Percentiles rank a stretch among this genome's conserved stretches.
phyloP scores from a whole-genome alignment of 2,113 vertebrate species.

The Oostethus manadensis region DNA sequence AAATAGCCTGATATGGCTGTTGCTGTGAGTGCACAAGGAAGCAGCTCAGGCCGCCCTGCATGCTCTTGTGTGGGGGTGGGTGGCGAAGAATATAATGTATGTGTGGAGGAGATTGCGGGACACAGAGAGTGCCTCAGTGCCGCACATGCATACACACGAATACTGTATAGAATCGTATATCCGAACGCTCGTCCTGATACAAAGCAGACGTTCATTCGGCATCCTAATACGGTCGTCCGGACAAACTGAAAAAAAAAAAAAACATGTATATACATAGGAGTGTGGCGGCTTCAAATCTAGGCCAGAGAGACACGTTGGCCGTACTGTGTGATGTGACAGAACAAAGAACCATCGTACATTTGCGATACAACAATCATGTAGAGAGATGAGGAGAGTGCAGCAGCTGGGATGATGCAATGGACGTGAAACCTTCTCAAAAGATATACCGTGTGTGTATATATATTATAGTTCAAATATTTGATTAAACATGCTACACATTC shows the following conservation, averaged over 20 bases:
- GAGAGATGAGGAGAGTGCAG: neutral
- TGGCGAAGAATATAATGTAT: conserved; percentile 25
- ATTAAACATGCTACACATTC: neutral
- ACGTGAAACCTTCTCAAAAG: conserved; percentile 23
- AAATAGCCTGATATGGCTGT: conserved; percentile 14
- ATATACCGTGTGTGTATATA: no score
- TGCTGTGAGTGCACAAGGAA: conserved; percentile 15
- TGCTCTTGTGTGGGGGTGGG: conserved; percentile 34
- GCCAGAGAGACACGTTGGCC: conserved; percentile 1
- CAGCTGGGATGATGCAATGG: neutral
- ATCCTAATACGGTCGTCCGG: neutral
- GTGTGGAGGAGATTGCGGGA: conserved; percentile 30
- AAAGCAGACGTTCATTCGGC: neutral
- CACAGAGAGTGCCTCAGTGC: conserved; percentile 12
- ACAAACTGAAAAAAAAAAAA: no score
- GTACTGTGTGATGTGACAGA: conserved; percentile 3
- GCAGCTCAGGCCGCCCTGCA: conserved; percentile 12
- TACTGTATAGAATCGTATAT: neutral
- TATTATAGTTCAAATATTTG: neutral
- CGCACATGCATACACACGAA: conserved; percentile 6
- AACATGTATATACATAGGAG: neutral
- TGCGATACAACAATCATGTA: neutral
- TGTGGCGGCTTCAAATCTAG: conserved; percentile 19
- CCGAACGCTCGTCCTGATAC: neutral
- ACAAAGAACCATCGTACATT: conserved; percentile 6